Evolutionary conservation across 1,140 invertebrate genomes (phyloP), one percentile per base, ranked within the genome.

Genomic region (Lepidurus packardi): DNA sequence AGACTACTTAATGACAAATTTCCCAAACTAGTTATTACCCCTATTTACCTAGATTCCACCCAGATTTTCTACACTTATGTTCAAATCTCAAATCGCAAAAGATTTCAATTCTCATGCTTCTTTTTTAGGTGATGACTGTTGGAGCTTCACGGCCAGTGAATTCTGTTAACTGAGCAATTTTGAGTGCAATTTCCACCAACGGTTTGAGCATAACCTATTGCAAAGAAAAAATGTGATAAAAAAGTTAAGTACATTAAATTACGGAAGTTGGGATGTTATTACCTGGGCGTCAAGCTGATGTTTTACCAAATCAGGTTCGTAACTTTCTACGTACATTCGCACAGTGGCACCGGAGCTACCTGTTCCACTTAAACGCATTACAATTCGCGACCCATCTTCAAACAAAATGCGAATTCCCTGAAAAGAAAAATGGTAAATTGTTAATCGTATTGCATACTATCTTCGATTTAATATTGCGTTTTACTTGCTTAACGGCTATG

Each of bases 261-360:
- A 79, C 0, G 16, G 21, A 13, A 75, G 8, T 76, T 41, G 2
- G n/a, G 76, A 65, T n/a, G 34, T 34, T 73, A 75, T 81, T 80
- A 90, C 90, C 85, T 95, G 92, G n/a, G 95, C 90, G 86, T 93
- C 90, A 47, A 89, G 87, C 11, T 86, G 83, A 73, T 92, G 90
- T 82, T 92, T 91, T 41, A 82, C 80, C 21, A 82, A 78, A 82
- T 91, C 90, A 47, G 88, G 88, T 82, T 95, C 93, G 84, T 95
- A 96, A 78, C 91, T 92, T 84, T 97, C 97, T 80, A 97, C 91
- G 84, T 99, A 99, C 34, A 99, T 83, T 77, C 98, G 90, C 81
- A 99, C 93, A 16, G 98, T 99, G 16, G 97, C 97, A 7, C 98
- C 97, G 78, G 92, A 93, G 85, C 95, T 98, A 80, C 98, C 98